Base-by-base conservation (phyloP, 2,113 vertebrate genomes). In the Caretta caretta region DNA sequence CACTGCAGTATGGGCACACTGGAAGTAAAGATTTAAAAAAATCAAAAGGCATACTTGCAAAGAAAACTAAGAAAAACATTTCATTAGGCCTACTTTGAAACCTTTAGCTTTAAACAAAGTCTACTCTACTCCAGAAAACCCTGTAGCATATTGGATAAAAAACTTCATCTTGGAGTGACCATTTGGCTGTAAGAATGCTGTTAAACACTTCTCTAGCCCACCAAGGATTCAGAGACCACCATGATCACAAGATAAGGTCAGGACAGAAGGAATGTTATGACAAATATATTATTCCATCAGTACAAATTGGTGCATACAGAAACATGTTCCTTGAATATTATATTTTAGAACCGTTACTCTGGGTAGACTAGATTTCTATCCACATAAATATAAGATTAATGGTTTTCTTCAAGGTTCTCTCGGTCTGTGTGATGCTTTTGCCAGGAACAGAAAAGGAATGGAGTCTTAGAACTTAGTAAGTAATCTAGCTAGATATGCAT, bases 261-360 rank as follows among this genome's bases (percentile, higher is more conserved):
- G 56, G 56, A 90, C 87, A 8, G 10, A n/a, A 72, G 48, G 83
- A 93, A 72, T 12, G 13, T 5, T 50, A 1, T 19, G 57, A 8
- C 35, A 48, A 88, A 31, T 54, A 27, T 57, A 49, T 20, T 54
- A 3, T 42, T 84, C 38, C n/a, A 13, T 87, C 95, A 91, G 62
- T 56, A 80, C 42, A 88, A 86, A 90, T 17, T 1, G 1, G 65
- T 57, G 57, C 0, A 3, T 31, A 90, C 6, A 12, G 79, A 84
- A 88, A 95, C 49, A 8, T 65, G 29, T 48, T 92, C n/a, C 35
- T 81, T 87, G 56, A 93, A 49, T 79, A 50, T 86, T 93, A 84
- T 91, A 22, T 80, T 94, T 94, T 87, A 86, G 72, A 94, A 89
- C 6, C 50, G 35, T n/a, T 79, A 95, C 87, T 85, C 94, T 78